Conservation (phyloP, 2,113 vertebrate species). For the Alligator mississippiensis region DNA sequence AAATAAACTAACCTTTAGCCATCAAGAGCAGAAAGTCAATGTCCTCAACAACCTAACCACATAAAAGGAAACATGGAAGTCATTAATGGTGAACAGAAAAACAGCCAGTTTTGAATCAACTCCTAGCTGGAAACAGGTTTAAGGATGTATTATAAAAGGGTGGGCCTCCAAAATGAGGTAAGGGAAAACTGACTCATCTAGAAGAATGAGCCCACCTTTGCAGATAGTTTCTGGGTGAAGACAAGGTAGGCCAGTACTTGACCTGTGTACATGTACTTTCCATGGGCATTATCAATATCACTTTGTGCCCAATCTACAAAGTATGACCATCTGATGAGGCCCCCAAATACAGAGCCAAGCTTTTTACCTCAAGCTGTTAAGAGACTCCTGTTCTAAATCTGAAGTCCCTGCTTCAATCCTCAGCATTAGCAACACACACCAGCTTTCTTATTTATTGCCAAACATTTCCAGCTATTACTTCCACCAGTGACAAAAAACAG, state of each 20-base stretch:
- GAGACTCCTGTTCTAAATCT: neutral
- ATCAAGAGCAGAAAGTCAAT: conserved; percentile 42
- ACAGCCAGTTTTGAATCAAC: conserved; percentile 43
- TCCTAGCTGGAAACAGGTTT: conserved; percentile 4
- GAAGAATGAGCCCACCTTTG: conserved; percentile 25
- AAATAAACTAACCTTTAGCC: conserved; percentile 26
- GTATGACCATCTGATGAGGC: conserved; percentile 9
- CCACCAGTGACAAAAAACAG: neutral
- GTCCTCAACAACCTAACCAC: conserved; percentile 51
- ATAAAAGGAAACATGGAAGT: conserved; percentile 37
- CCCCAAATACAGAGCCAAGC: conserved; percentile 1
- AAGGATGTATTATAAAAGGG: conserved; percentile 20
- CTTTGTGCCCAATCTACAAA: conserved; percentile 27
- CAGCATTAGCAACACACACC: neutral
- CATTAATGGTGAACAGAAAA: conserved; percentile 1
- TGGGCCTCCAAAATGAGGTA: conserved; percentile 10
- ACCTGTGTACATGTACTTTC: no score
- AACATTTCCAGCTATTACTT: neutral
- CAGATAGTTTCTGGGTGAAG: conserved; percentile 26
- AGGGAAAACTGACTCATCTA: conserved; percentile 36
- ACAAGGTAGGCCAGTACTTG: neutral
- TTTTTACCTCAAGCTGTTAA: neutral
- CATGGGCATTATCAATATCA: neutral
- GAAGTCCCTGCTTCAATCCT: neutral
- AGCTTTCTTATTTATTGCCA: neutral